Conservation (phyloP, 2,797 vertebrate genomes). For the Sebastes nivosus region DNA sequence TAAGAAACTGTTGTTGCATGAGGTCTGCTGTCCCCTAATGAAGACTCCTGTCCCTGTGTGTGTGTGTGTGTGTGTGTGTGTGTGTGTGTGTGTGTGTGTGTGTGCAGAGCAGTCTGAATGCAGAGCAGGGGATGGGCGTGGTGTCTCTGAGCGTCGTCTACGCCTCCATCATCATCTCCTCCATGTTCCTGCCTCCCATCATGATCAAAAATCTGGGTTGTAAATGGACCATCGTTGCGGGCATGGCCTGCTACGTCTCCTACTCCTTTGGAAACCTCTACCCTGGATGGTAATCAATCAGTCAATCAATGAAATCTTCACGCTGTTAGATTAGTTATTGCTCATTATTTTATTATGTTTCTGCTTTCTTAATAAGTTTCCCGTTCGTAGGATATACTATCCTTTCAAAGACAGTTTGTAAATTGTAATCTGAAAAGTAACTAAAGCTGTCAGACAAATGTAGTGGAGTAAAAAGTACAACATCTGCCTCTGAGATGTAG, state of each 20-base stretch:
- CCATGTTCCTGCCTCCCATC: slow-evolving; percentile 93
- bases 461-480: neutral
- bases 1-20: neutral
- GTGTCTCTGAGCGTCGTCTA: slow-evolving; percentile 92
- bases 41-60: neutral
- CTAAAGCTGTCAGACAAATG: neutral
- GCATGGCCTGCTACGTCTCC: slow-evolving; percentile 91
- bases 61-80: neutral
- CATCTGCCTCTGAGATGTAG: neutral
- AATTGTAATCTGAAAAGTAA: neutral
- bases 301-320: neutral
- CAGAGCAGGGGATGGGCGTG: slow-evolving; percentile 89
- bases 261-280: slow-evolving; percentile 94
- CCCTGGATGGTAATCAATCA: slow-evolving; percentile 88
- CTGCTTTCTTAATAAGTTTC: neutral
- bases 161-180: slow-evolving; percentile 89
- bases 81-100: neutral
- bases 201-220: slow-evolving; percentile 93
- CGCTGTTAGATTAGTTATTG: no score
- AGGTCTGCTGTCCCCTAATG: neutral
- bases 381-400: no score
- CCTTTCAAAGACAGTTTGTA: no score
- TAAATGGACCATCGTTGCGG: slow-evolving; percentile 91
- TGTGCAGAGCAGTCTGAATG: slow-evolving; percentile 93
- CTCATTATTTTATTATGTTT: neutral